A percentile compares a stretch with the other conserved stretches of the same genome.
Evolutionary conservation across 2,113 vertebrate species (phyloP).

Genomic region (Malurus alboscapulatus): DNA sequence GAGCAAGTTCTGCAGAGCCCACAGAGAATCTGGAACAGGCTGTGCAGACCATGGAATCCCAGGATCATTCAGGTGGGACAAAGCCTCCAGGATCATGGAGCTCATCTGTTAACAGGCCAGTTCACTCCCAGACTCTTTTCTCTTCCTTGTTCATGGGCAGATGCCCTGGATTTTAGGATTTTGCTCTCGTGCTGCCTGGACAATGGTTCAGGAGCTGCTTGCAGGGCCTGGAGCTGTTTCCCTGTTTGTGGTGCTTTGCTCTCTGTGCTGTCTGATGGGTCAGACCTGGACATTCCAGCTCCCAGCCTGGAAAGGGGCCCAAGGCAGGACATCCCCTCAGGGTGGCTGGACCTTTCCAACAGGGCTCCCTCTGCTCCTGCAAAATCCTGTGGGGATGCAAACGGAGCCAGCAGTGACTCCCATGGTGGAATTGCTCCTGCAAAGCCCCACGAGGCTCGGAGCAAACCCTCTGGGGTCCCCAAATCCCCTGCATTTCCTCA

Average conservation of each 20-base stretch:
- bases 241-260: neutral
- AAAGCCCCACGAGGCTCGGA: neutral
- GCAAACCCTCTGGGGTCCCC: neutral
- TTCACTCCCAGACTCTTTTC: neutral
- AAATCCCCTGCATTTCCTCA: neutral
- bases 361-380: too few relatives aligned
- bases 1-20: neutral
- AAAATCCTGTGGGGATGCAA: too few relatives aligned
- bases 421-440: too few relatives aligned
- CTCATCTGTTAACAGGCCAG: too few relatives aligned
- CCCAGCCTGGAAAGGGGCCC: too few relatives aligned
- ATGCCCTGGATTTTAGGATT: neutral
- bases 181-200: neutral
- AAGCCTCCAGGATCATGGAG: neutral
- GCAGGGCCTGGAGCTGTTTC: neutral
- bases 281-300: neutral
- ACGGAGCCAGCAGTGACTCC: too few relatives aligned
- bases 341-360: too few relatives aligned
- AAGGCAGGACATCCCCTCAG: too few relatives aligned
- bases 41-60: neutral
- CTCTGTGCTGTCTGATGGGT: fast-evolving
- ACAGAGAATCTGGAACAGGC: neutral
- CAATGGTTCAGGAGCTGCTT: neutral
- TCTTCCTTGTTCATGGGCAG: neutral
- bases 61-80: neutral